Conservation (phyloP, 2,113 vertebrate genomes). For the Psittacara wagleri region DNA sequence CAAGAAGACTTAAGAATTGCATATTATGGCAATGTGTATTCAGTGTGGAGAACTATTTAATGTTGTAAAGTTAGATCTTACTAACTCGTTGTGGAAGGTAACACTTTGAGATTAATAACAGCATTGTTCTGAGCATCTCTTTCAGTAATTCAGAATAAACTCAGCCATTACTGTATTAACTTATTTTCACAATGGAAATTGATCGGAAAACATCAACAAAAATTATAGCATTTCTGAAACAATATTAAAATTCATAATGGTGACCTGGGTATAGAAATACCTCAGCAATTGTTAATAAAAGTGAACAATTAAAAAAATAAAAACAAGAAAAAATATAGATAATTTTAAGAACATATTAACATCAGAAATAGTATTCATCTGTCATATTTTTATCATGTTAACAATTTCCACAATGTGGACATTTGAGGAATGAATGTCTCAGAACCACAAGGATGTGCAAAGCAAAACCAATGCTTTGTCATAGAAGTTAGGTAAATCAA, state of each 20-base stretch:
- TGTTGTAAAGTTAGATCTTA: not conserved
- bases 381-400: not conserved
- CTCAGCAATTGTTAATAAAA: not conserved
- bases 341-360: not conserved
- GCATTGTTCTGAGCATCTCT: not conserved
- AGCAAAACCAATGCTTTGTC: not conserved
- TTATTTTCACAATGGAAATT: not conserved
- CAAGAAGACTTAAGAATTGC: not conserved
- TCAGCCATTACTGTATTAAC: not conserved
- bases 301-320: not conserved
- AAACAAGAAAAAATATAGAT: not conserved
- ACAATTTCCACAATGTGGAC: not conserved
- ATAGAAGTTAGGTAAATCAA: not conserved
- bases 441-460: not conserved
- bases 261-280: not conserved
- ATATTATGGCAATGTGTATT: not conserved
- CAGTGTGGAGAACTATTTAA: not conserved
- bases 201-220: not conserved
- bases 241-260: not conserved
- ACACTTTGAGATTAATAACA: rapidly evolving
- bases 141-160: not conserved
- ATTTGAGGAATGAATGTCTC: not conserved
- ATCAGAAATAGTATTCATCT: not conserved
- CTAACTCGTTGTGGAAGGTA: not conserved
- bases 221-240: not conserved